Evolutionary conservation across 64 coral and sea anemone species (phyloP).

Genomic region (Montipora foliosa): DNA sequence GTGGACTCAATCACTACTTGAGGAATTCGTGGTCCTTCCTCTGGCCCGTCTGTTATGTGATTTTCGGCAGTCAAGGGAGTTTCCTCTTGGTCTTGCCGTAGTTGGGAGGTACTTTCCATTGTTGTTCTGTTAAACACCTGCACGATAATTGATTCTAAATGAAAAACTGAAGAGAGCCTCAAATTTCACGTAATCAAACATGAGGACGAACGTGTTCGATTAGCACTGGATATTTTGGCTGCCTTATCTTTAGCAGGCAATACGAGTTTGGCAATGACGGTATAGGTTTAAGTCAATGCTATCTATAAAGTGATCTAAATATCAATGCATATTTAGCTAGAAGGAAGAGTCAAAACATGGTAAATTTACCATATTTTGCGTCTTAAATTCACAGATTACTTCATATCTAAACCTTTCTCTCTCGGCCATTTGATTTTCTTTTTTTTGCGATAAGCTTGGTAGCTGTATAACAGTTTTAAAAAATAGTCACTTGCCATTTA

Average conservation of each 20-base stretch:
- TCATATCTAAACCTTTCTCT: not conserved
- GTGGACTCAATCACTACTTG: slow-evolving; percentile 59
- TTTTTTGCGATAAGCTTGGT: not conserved
- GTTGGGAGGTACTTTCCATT: slow-evolving; percentile 3
- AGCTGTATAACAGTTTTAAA: too few relatives aligned
- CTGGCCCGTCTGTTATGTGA: not conserved
- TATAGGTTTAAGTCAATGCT: not conserved
- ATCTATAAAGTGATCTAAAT: not conserved
- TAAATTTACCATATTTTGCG: too few relatives aligned
- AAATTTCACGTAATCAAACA: not conserved
- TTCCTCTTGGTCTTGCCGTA: slow-evolving; percentile 4
- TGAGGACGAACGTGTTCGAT: not conserved
- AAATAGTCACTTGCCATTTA: too few relatives aligned
- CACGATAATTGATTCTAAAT: not conserved
- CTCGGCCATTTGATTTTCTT: not conserved
- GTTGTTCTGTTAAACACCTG: slow-evolving; percentile 4
- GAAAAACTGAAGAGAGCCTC: not conserved
- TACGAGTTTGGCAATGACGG: not conserved
- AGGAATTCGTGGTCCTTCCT: slow-evolving; percentile 27
- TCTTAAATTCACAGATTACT: not conserved
- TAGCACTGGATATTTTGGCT: not conserved
- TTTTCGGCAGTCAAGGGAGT: not conserved
- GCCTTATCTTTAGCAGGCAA: not conserved
- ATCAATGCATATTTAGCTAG: too few relatives aligned
- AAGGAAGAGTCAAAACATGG: too few relatives aligned